Conservation (phyloP, 2,113 vertebrate species). For the Rhynchomys soricoides region DNA sequence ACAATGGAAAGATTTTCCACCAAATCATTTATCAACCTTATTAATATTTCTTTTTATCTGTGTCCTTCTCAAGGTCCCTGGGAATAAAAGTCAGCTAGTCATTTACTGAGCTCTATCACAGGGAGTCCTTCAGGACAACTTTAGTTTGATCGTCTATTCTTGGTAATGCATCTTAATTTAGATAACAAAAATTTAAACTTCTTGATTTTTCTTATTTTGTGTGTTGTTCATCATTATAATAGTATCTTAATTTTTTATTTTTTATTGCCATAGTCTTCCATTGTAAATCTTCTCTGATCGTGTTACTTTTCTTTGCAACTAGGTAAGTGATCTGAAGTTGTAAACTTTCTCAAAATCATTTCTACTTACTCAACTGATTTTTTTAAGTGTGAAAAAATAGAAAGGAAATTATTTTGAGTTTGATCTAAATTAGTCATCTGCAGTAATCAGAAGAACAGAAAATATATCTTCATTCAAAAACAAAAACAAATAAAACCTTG, state of each 20-base stretch:
- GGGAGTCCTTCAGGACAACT: background rate
- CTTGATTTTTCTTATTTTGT: background rate
- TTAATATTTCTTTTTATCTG: constrained; percentile 8
- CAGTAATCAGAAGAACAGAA: background rate
- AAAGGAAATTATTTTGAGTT: background rate
- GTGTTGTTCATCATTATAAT: background rate
- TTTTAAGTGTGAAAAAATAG: background rate
- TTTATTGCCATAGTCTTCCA: constrained; percentile 48
- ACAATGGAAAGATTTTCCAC: background rate
- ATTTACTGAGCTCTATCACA: background rate
- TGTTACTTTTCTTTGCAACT: background rate
- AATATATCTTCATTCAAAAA: background rate
- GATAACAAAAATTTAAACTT: background rate
- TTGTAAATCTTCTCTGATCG: constrained; percentile 17
- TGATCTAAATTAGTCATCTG: background rate
- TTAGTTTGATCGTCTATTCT: constrained; percentile 11
- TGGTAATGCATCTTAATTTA: background rate
- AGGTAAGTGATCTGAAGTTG: constrained; percentile 46
- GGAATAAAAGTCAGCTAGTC: background rate
- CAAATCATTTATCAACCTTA: constrained; percentile 32
- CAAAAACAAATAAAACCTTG: background rate
- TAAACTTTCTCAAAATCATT: background rate
- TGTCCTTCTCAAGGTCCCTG: background rate
- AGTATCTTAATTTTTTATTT: background rate
- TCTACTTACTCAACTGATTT: background rate